Evolutionary conservation across 2,113 vertebrate genomes (phyloP), one percentile per base, ranked within the genome.

Genomic region (Oreochromis tanganicae): DNA sequence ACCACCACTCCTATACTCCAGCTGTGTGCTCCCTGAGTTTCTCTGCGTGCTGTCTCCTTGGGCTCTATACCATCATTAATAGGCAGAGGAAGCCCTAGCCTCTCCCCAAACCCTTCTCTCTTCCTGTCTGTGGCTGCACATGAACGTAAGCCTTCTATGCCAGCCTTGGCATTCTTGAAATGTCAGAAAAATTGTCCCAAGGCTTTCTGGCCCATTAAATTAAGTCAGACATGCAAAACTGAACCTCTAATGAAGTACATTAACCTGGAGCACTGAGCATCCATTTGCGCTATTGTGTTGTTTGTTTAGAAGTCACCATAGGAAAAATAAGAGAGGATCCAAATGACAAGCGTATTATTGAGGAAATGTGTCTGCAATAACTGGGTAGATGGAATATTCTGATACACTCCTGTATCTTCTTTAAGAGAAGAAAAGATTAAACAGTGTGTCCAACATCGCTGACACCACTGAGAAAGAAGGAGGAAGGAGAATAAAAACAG

Each of bases 151-250:
- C 75, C 85, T 91, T 86, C 87, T 87, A 48, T 86, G 84, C 86
- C 52, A 73, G 54, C 43, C 55, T 83, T 91, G 90, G 88, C 91
- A 91, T 92, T 95, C 91, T 93, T 81, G 16, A 96, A 95, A 95
- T 93, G 92, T 95, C 95, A 95, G 82, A 88, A 50, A 85, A 94
- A 93, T 94, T 90, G 92, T 95, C 94, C 91, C 88, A 88, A 91
- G 91, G 94, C 92, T 87, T 87, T 85, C 75, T 13, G 16, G 89
- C 85, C 89, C 19, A 57, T 86, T 94, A 91, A 95, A 95, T 95
- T 90, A 96, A 93, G 88, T 80, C 90, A 86, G 90, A 93, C 91
- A 91, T 91, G 90, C 85, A 93, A 94, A 93, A 93, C 87, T 81
- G 83, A 89, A 91, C 87, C 89, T 92, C 84, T 93, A 94, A 95